These are phyloP conservation scores for Gonocerus acuteangulatus DNA, from an alignment of 2,888 invertebrate species.

Conservation along the genomic window DNA sequence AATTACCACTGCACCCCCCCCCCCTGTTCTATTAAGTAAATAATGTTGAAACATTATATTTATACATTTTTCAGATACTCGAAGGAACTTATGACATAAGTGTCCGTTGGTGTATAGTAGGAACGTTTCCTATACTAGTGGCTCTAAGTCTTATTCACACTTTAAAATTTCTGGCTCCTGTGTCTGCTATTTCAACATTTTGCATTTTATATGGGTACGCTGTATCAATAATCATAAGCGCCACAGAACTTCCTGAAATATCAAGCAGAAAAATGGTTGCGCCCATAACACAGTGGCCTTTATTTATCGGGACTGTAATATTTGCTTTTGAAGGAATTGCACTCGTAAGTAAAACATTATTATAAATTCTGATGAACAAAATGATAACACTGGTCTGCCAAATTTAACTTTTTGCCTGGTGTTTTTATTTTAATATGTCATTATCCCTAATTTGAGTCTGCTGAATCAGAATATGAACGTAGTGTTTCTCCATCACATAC, in stretches of 20 bases:
- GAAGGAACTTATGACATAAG: conserved; percentile 47
- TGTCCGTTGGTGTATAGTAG: conserved; percentile 60
- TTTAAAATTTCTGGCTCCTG: conserved; percentile 66
- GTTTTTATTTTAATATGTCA: too few species aligned
- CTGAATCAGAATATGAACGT: too few species aligned
- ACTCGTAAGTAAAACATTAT: conserved; percentile 51
- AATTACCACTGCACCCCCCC: too few species aligned
- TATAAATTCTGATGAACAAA: too few species aligned
- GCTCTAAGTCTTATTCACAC: conserved; percentile 67
- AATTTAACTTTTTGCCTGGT: too few species aligned
- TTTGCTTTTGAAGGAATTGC: conserved; percentile 97
- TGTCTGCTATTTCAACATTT: conserved; percentile 70
- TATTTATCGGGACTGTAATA: conserved; percentile 92
- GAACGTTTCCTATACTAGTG: conserved; percentile 63
- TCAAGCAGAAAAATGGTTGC: conserved; percentile 55
- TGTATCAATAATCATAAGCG: neutral
- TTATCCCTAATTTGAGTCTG: too few species aligned
- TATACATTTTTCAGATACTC: conserved; percentile 56
- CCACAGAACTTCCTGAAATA: neutral
- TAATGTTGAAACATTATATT: too few species aligned
- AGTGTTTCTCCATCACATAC: too few species aligned
- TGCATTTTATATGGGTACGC: conserved; percentile 61
- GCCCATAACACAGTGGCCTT: conserved; percentile 53
- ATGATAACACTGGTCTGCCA: too few species aligned
- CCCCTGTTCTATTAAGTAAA: too few species aligned